Conservation (phyloP, 2,113 vertebrate genomes). For the Corydoras maculifer region DNA sequence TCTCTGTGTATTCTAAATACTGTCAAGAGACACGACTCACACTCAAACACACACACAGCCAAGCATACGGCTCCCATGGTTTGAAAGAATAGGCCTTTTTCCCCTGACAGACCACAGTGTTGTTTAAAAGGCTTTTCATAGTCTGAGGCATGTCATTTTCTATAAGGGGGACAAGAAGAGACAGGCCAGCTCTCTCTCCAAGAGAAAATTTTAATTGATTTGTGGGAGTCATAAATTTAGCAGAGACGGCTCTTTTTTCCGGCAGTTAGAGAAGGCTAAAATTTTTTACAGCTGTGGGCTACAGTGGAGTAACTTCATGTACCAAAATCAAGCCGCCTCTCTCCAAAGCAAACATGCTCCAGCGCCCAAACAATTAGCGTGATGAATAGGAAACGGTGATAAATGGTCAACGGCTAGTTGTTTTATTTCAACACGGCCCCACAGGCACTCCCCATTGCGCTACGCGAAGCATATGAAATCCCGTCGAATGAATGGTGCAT, state of each 20-base stretch:
- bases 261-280: conserved; percentile 17
- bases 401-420: conserved; percentile 20
- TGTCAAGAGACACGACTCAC: conserved; percentile 42
- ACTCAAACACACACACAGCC: conserved; percentile 16
- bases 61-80: conserved; percentile 20
- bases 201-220: conserved; percentile 40
- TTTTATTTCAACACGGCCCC: conserved; percentile 13
- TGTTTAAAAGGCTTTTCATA: conserved; percentile 37
- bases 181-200: conserved; percentile 25
- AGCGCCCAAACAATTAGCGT: conserved; percentile 31
- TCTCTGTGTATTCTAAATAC: conserved; percentile 45
- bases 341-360: conserved; percentile 40
- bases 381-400: conserved; percentile 35
- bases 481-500: conserved; percentile 3
- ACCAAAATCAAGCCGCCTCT: conserved; percentile 22
- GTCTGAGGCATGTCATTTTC: conserved; percentile 32
- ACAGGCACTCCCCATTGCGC: not conserved
- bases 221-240: conserved; percentile 38
- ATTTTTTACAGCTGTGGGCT: conserved; percentile 37
- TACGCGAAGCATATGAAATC: conserved; percentile 3
- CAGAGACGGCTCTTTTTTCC: conserved; percentile 22
- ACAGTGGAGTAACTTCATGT: conserved; percentile 14
- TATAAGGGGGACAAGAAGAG: conserved; percentile 21
- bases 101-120: conserved; percentile 33
- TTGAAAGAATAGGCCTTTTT: conserved; percentile 31